These are phyloP conservation scores for Seira ritae DNA, from an alignment of 2,888 invertebrate genomes.

Conservation along the genomic window DNA sequence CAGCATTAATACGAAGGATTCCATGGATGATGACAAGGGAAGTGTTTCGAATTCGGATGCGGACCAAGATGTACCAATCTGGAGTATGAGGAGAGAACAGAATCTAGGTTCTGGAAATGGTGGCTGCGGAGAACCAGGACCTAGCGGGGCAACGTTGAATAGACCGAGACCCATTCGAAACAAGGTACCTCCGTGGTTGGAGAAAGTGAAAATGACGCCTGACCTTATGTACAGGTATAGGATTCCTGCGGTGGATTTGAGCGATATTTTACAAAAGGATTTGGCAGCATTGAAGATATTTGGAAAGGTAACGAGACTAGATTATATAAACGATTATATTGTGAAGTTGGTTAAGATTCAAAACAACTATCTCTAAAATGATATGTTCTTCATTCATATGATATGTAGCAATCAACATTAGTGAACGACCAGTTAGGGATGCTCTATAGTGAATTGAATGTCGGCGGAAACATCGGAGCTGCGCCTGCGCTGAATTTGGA, in stretches of 20 bases:
- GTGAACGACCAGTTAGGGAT: conserved; percentile 86
- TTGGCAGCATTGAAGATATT: conserved; percentile 78
- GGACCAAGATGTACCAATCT: conserved; percentile 25
- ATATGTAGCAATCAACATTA: conserved; percentile 79
- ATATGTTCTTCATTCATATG: too few species aligned
- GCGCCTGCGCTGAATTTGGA: conserved; percentile 80
- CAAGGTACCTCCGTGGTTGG: conserved; percentile 81
- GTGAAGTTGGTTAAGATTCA: too few species aligned
- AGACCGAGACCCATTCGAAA: conserved; percentile 22
- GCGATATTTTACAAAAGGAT: conserved; percentile 82
- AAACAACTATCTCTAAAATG: too few species aligned
- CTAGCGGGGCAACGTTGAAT: not conserved
- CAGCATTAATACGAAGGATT: conserved; percentile 40
- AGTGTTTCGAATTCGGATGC: conserved; percentile 27
- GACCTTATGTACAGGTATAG: conserved; percentile 85
- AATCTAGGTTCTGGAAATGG: too few species aligned
- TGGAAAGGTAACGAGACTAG: conserved; percentile 77
- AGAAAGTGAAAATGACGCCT: conserved; percentile 81
- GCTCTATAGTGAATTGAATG: conserved; percentile 82
- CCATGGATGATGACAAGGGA: conserved; percentile 26
- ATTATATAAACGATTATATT: not conserved
- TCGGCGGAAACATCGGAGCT: conserved; percentile 78
- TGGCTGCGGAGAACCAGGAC: not conserved
- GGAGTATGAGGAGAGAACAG: conserved; percentile 19
- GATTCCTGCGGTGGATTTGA: conserved; percentile 78